Base-by-base conservation (phyloP, 2,797 vertebrate species). In the Alca torda region DNA sequence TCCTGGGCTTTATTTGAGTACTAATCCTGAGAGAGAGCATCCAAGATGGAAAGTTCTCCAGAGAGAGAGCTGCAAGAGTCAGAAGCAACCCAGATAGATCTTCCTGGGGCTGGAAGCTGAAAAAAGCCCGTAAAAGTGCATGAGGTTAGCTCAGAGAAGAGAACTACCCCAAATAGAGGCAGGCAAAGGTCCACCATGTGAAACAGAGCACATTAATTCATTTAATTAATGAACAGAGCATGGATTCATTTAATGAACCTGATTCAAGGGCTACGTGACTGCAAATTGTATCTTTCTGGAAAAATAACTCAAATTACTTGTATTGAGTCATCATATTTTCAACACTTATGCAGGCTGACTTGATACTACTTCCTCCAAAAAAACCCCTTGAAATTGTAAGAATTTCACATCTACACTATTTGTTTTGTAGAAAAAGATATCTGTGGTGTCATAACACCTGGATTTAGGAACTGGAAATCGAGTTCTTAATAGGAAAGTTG, bases 81-180 rank as follows among this genome's bases (percentile, higher is more conserved):
- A 4, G 20, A 72, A 65, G 25, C 24, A 88, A 51, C 12, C 5
- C 61, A 81, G 24, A 30, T 3, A 82, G 30, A 76, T 37, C 5
- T 51, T 83, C 5, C 10, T 9, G 10, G 51, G 11, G 2, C 51
- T 56, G 21, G 33, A 74, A 83, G 37, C 6, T 10, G 30, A 57
- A 84, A 90, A 77, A 81, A 81, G 57, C 6, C 37, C 1, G 0
- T 30, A 64, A 61, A 3, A 0, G 26, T 37, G 13, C 1, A 0
- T 46, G 41, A 84, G 20, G 31, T 60, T 68, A 64, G 6, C 33
- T 77, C 51, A 74, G 56, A 70, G 33, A 80, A 39, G 19, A 61
- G 39, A 21, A 37, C 53, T 64, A 16, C 7, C 11, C 16, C 57
- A 78, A 61, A 86, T 0, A 80, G 26, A 80, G 37, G 21, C 30